Evolutionary conservation across 2,888 invertebrate species (phyloP).

Genomic region (Chymomyza fuscimana): DNA sequence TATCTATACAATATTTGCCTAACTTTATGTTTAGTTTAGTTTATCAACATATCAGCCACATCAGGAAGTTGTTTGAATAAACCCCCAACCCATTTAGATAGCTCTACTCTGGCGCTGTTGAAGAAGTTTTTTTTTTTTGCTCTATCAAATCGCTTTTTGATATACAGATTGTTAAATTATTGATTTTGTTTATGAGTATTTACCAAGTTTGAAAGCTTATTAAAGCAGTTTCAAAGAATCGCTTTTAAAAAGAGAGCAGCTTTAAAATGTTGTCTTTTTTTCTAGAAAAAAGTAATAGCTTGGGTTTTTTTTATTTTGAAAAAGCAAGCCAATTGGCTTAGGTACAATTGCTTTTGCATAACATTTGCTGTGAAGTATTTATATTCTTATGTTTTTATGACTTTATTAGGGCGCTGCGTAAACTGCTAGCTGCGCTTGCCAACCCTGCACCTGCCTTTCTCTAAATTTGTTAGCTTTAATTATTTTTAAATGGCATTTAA

Average conservation of each 20-base stretch:
- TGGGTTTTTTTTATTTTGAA: neutral
- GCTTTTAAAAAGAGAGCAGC: neutral
- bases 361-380: no score
- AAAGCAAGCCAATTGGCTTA: neutral
- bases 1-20: conserved; percentile 51
- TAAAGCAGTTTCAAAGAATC: neutral
- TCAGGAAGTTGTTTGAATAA: conserved; percentile 2
- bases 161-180: conserved; percentile 49
- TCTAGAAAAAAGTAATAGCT: no score
- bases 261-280: neutral
- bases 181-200: conserved; percentile 36
- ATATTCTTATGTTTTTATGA: no score
- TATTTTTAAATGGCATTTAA: no score
- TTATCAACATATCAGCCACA: conserved; percentile 22
- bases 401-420: no score
- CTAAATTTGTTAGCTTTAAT: no score
- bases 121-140: conserved; percentile 28
- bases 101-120: neutral
- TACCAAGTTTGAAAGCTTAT: neutral
- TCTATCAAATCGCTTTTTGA: conserved; percentile 50
- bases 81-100: neutral
- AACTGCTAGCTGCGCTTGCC: no score
- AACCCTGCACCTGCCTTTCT: no score
- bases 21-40: conserved; percentile 22
- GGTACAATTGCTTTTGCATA: no score